phyloP scores from a whole-genome alignment of 2,888 invertebrate species.

The Aromia moschata region DNA sequence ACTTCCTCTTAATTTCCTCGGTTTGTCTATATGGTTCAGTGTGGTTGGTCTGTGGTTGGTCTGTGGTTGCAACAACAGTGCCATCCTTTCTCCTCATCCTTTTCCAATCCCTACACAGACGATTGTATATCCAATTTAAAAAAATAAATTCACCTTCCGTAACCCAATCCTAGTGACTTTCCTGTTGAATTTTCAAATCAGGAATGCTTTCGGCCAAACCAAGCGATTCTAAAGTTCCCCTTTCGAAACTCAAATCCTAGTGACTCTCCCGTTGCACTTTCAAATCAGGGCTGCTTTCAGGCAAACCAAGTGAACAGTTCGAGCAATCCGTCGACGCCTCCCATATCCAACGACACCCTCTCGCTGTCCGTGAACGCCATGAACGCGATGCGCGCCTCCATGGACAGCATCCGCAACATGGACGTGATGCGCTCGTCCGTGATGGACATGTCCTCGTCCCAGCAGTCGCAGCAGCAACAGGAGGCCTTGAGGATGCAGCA shows the following conservation, averaged over 20 bases:
- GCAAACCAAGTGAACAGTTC: slow-evolving; percentile 62
- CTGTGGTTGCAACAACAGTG: no score
- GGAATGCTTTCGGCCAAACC: no score
- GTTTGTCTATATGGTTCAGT: no score
- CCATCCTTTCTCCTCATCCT: no score
- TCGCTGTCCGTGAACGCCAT: slow-evolving; percentile 66
- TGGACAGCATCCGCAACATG: slow-evolving; percentile 67
- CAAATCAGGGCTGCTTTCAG: slow-evolving; percentile 46
- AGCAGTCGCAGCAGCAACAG: slow-evolving; percentile 59
- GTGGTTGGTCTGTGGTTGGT: no score
- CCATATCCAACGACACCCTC: slow-evolving; percentile 61
- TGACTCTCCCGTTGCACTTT: not conserved
- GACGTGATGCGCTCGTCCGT: slow-evolving; percentile 65
- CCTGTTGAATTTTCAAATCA: no score
- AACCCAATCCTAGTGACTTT: no score
- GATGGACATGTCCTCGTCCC: slow-evolving; percentile 63
- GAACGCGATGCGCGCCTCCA: slow-evolving; percentile 70
- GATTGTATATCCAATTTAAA: no score
- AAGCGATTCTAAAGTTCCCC: no score
- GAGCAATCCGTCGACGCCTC: slow-evolving; percentile 63
- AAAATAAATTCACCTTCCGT: no score
- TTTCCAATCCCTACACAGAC: no score
- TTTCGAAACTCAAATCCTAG: not conserved
- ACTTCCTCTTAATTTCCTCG: no score
- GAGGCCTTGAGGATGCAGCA: slow-evolving; percentile 68